These are phyloP conservation scores for Haliclystus octoradiatus DNA, from an alignment of 30 jellyfish, hydroid and myxozoan species.

Conservation along the genomic window DNA sequence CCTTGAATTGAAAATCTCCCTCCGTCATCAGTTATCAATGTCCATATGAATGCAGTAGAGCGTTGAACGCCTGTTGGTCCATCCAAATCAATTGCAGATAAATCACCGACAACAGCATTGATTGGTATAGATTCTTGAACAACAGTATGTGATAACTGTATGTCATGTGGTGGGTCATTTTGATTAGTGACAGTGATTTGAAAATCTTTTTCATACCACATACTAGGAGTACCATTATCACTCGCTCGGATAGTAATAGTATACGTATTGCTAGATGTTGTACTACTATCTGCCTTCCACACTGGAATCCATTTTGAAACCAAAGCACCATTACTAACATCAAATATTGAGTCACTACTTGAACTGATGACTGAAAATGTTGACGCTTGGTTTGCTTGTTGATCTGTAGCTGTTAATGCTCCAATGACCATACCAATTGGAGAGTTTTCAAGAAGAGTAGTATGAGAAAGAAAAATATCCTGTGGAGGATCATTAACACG, in stretches of 20 bases:
- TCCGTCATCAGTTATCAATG: conserved; percentile 27
- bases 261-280: conserved; percentile 7
- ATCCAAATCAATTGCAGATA: conserved; percentile 75
- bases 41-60: conserved; percentile 58
- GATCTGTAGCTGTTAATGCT: conserved; percentile 19
- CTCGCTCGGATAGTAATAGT: conserved; percentile 55
- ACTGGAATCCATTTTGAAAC: conserved; percentile 47
- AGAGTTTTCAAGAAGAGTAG: conserved; percentile 47
- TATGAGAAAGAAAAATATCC: conserved; percentile 21
- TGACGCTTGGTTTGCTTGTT: conserved; percentile 12
- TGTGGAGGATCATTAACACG: conserved; percentile 83
- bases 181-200: conserved; percentile 33
- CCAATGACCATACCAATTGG: conserved; percentile 58
- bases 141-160: conserved; percentile 35
- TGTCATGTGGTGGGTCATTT: conserved; percentile 74
- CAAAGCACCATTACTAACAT: conserved; percentile 22
- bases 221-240: conserved; percentile 51
- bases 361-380: conserved; percentile 29
- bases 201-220: conserved; percentile 48
- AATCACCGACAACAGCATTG: conserved; percentile 44
- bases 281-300: conserved; percentile 30
- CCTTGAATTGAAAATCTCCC: conserved; percentile 25
- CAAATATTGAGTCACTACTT: conserved; percentile 32
- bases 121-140: conserved; percentile 46
- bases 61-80: conserved; percentile 44